These are phyloP conservation scores for Trichogramma pretiosum DNA, from an alignment of 1,140 invertebrate genomes.

Conservation along the genomic window DNA sequence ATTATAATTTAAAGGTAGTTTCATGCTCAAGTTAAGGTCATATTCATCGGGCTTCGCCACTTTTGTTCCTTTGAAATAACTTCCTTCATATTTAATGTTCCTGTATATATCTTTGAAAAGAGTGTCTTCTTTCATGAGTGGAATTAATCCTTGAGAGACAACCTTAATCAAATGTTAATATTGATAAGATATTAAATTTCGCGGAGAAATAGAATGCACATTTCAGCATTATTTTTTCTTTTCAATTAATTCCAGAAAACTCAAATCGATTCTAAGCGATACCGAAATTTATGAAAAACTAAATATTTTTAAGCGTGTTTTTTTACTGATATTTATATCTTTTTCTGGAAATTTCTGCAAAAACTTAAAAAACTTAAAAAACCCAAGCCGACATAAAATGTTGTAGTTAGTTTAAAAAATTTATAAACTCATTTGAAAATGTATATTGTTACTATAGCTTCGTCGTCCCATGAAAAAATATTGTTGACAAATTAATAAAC, in stretches of 20 bases:
- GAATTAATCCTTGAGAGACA: slow-evolving; percentile 3
- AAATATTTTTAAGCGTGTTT: no score
- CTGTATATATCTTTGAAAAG: slow-evolving; percentile 26
- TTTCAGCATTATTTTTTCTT: no score
- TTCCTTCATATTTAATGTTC: slow-evolving; percentile 41
- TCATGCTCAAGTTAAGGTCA: slow-evolving; percentile 44
- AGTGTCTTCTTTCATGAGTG: slow-evolving; percentile 21
- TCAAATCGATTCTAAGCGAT: no score
- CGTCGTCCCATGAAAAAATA: no score
- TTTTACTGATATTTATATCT: no score
- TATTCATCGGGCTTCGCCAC: slow-evolving; percentile 45
- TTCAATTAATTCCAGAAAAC: no score
- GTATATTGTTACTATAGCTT: background rate
- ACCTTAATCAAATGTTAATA: background rate
- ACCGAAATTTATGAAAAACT: no score
- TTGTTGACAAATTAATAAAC: no score
- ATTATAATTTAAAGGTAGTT: slow-evolving; percentile 26
- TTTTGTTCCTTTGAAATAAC: slow-evolving; percentile 45
- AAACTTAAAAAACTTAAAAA: background rate
- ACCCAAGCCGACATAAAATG: background rate
- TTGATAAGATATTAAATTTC: no score
- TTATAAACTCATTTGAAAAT: background rate
- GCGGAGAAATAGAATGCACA: no score
- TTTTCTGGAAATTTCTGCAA: no score
- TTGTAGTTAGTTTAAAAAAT: background rate